Evolutionary conservation across 2,888 invertebrate genomes (phyloP).

Genomic region (Orthonychiurus folsomi): DNA sequence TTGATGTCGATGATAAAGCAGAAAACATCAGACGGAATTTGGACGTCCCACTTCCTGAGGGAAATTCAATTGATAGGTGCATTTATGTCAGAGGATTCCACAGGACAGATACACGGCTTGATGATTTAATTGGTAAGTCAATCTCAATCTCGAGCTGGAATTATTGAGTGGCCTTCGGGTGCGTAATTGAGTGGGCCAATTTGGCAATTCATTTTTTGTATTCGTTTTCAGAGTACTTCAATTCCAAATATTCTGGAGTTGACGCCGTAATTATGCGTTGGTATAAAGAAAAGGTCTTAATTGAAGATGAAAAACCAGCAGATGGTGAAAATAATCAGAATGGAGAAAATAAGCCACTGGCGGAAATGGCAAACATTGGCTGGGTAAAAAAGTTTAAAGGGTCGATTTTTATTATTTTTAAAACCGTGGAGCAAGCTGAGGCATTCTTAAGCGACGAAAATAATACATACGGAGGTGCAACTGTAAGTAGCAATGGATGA

Average conservation of each 20-base stretch:
- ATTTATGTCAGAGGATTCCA: constrained; percentile 84
- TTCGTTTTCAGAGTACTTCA: constrained; percentile 18
- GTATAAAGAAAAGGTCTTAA: constrained; percentile 52
- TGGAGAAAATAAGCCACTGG: neutral
- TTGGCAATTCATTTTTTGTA: constrained; percentile 6
- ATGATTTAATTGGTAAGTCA: constrained; percentile 56
- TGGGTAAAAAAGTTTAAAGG: constrained; percentile 61
- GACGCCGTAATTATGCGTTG: constrained; percentile 56
- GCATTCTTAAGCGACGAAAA: constrained; percentile 61
- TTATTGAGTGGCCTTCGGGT: neutral
- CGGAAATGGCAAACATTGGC: constrained; percentile 2
- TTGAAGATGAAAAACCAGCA: constrained; percentile 13
- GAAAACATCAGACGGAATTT: constrained; percentile 65
- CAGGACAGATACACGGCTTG: constrained; percentile 53
- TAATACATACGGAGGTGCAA: constrained; percentile 51
- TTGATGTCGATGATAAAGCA: constrained; percentile 57
- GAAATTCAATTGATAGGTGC: constrained; percentile 69
- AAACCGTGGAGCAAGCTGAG: constrained; percentile 69
- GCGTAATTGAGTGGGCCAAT: neutral
- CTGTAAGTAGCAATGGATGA: constrained; percentile 30
- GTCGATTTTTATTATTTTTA: constrained; percentile 82
- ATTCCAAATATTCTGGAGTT: constrained; percentile 49
- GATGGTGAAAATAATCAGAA: constrained; percentile 11
- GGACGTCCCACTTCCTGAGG: constrained; percentile 68
- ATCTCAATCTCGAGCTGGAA: neutral